These are phyloP conservation scores for Chironomus riparius DNA, from an alignment of 2,888 invertebrate genomes.

Conservation along the genomic window DNA sequence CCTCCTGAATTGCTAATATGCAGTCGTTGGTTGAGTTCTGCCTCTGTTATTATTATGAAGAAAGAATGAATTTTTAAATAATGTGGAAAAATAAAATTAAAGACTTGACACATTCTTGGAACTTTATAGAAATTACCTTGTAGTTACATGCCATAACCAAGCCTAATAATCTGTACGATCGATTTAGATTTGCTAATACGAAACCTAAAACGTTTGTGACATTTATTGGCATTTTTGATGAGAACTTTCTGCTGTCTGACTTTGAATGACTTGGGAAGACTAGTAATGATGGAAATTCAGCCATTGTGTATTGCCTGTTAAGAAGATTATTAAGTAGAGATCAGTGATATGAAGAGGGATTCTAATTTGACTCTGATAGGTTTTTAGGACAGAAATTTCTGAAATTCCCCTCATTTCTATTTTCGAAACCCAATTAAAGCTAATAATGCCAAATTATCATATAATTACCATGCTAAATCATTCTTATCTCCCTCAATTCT, in stretches of 20 bases:
- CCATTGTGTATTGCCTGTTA: conserved; percentile 52
- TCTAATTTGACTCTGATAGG: too few relatives aligned
- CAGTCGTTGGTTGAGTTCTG: conserved; percentile 27
- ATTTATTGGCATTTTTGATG: conserved; percentile 43
- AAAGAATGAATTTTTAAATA: not conserved
- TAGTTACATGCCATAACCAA: conserved; percentile 48
- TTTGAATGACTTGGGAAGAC: conserved; percentile 67
- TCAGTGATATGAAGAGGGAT: too few relatives aligned
- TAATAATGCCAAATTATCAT: too few relatives aligned
- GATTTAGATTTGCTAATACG: conserved; percentile 58
- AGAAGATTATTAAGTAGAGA: too few relatives aligned
- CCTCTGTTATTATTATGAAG: not conserved
- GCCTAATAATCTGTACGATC: conserved; percentile 45
- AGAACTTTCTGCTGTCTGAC: conserved; percentile 62
- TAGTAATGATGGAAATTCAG: conserved; percentile 67
- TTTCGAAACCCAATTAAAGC: too few relatives aligned
- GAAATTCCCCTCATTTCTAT: too few relatives aligned
- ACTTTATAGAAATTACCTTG: conserved; percentile 38
- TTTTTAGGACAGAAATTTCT: too few relatives aligned
- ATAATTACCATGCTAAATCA: conserved; percentile 61
- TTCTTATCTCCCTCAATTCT: conserved; percentile 74
- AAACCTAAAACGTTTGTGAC: conserved; percentile 52
- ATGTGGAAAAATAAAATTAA: not conserved
- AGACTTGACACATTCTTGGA: too few relatives aligned
- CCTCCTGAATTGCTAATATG: conserved; percentile 25